Conservation (phyloP, 2,797 vertebrate species). For the Lagorchestes hirsutus region DNA sequence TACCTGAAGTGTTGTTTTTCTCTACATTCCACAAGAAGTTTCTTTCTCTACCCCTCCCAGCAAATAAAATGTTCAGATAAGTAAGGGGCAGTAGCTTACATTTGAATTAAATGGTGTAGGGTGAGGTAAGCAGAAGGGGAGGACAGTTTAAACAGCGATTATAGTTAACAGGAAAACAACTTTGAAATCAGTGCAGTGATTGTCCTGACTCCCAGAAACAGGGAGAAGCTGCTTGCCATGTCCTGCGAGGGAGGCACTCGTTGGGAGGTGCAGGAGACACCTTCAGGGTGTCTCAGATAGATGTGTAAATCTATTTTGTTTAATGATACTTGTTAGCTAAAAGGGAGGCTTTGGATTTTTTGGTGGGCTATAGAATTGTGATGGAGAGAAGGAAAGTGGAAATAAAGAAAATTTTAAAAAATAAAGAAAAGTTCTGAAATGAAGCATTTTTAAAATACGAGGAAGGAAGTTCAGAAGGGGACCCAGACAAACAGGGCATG, state of each 20-base stretch:
- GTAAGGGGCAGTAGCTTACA: not conserved
- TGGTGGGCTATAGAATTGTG: not conserved
- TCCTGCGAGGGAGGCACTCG: not conserved
- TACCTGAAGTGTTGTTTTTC: not conserved
- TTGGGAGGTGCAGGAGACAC: not conserved
- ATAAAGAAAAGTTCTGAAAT: not conserved
- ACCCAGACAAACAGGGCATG: not conserved
- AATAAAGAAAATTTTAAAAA: not conserved
- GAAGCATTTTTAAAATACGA: not conserved
- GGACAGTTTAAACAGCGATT: not conserved
- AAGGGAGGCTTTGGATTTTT: not conserved
- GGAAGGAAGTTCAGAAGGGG: not conserved
- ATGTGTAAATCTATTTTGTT: not conserved
- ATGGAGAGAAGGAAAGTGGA: not conserved
- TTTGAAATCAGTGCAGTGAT: not conserved
- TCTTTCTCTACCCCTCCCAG: not conserved
- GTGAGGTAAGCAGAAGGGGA: not conserved
- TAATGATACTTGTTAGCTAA: not conserved
- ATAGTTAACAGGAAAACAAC: not conserved
- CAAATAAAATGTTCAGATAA: not conserved
- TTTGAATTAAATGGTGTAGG: not conserved
- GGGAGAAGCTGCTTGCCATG: not conserved
- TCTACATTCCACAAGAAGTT: not conserved
- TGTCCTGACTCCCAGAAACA: not conserved
- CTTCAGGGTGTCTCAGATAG: not conserved